phyloP scores from a whole-genome alignment of 2,113 vertebrate genomes.

The Tringa solitaria region DNA sequence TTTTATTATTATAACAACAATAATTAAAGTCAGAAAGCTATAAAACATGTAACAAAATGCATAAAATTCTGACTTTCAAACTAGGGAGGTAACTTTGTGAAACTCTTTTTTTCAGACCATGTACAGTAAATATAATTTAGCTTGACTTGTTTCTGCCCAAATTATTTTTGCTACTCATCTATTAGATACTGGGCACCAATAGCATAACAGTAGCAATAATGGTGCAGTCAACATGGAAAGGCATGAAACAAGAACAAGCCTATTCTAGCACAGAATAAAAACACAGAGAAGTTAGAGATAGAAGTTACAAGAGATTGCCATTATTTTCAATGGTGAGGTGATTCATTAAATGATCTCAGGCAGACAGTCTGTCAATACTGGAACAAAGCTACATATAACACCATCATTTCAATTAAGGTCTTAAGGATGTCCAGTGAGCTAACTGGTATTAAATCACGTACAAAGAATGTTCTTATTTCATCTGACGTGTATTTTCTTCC shows the following conservation, averaged over 20 bases:
- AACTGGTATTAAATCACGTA: not conserved
- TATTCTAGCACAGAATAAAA: not conserved
- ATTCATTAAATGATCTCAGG: not conserved
- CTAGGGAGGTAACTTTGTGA: not conserved
- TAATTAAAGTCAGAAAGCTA: not conserved
- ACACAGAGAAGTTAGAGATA: not conserved
- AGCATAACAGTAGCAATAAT: not conserved
- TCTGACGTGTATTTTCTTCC: not conserved
- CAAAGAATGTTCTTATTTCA: conserved; percentile 5
- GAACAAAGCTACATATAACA: not conserved
- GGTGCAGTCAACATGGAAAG: not conserved
- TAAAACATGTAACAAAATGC: not conserved
- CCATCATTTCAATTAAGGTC: conserved; percentile 2
- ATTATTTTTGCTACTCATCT: not conserved
- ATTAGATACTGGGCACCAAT: not conserved
- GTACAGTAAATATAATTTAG: not conserved
- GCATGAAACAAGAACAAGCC: not conserved
- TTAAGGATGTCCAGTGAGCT: not conserved
- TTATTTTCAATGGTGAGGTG: not conserved
- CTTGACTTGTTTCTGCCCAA: not conserved
- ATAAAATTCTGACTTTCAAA: not conserved
- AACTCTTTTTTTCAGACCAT: not conserved
- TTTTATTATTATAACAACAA: not conserved
- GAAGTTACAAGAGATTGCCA: not conserved
- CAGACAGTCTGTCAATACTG: conserved; percentile 8